A percentile compares a stretch with the other conserved stretches of the same genome.
Conservation (phyloP, 2,797 vertebrate species). For the Galagoides demidoff region DNA sequence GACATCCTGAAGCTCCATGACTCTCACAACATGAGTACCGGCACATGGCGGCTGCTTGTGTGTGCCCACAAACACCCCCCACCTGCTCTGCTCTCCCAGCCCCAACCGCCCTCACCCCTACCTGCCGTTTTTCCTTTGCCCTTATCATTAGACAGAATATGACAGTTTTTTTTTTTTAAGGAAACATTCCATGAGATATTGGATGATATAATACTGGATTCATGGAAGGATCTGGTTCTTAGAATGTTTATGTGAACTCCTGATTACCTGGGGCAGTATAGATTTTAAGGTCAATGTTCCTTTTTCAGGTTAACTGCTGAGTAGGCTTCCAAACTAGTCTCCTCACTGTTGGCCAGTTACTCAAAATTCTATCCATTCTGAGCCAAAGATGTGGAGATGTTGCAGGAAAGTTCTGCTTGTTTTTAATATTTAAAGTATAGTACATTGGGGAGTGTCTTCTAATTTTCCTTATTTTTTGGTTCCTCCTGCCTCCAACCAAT, state of each 20-base stretch:
- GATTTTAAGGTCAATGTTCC: neutral
- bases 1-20: conserved; percentile 52
- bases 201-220: neutral
- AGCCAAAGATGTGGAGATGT: neutral
- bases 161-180: neutral
- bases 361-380: neutral
- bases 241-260: neutral
- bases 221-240: neutral
- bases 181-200: neutral
- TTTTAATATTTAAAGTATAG: neutral
- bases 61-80: neutral
- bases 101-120: neutral
- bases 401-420: neutral
- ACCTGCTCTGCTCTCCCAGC: neutral
- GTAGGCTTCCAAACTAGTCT: neutral
- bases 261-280: neutral
- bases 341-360: neutral
- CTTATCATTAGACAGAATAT: neutral
- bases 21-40: neutral
- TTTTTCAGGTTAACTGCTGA: neutral
- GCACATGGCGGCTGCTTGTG: rapidly evolving
- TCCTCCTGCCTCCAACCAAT: neutral
- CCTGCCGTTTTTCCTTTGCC: neutral
- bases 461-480: neutral
- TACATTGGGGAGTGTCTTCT: neutral